Evolutionary conservation across 1,140 invertebrate species (phyloP).

Genomic region (Trinorchestia longiramus): DNA sequence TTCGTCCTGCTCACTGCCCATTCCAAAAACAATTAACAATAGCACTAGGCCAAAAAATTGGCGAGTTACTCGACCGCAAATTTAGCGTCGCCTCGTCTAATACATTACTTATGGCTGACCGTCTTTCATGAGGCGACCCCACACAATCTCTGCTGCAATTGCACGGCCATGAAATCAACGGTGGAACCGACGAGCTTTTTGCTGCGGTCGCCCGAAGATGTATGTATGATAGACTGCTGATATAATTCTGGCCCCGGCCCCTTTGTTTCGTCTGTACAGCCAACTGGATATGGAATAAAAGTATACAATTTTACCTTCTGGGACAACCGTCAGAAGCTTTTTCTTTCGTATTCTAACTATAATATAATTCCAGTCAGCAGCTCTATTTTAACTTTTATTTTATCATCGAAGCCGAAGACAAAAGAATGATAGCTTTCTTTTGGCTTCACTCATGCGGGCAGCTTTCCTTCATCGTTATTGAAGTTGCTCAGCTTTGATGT

Average conservation of each 20-base stretch:
- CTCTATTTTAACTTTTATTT: not conserved
- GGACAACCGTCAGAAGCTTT: not conserved
- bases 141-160: conserved; percentile 43
- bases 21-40: conserved; percentile 3
- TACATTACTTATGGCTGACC: conserved; percentile 27
- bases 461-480: not conserved
- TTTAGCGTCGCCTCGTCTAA: not conserved
- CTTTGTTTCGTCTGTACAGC: not conserved
- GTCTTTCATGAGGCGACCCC: not conserved
- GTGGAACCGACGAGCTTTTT: not conserved
- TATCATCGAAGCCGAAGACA: not conserved
- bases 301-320: not conserved
- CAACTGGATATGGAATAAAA: not conserved
- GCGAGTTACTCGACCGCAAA: not conserved
- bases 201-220: not conserved
- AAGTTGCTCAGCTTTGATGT: not conserved
- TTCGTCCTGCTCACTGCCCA: not conserved
- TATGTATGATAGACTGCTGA: not conserved
- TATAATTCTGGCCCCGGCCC: not conserved
- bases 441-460: not conserved
- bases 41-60: not conserved
- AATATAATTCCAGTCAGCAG: not conserved
- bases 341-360: not conserved
- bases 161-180: conserved; percentile 18
- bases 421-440: not conserved